Conservation (phyloP, 2,113 vertebrate genomes). For the Octodon degus region DNA sequence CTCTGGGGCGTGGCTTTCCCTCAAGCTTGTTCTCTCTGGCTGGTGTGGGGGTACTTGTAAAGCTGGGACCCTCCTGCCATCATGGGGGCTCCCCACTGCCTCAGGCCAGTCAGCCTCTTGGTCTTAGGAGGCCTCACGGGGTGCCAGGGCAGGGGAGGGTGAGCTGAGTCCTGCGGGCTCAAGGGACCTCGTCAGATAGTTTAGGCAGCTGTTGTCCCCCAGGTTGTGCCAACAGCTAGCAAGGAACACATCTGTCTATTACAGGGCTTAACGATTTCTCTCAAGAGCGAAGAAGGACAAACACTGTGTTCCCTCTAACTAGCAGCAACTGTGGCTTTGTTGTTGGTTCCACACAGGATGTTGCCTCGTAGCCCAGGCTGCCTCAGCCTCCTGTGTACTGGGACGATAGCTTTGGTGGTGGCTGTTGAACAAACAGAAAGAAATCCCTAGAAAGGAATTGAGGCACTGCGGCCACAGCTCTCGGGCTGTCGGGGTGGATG, state of each 20-base stretch:
- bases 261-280: not conserved
- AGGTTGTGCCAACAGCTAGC: not conserved
- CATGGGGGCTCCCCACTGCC: not conserved
- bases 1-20: not conserved
- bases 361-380: not conserved
- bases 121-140: not conserved
- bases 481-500: not conserved
- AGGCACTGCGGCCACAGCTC: not conserved
- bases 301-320: not conserved
- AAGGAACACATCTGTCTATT: not conserved
- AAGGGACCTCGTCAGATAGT: accelerated
- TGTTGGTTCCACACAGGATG: not conserved
- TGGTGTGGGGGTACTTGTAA: too few relatives aligned
- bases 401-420: not conserved
- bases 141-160: not conserved
- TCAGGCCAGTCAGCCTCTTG: accelerated
- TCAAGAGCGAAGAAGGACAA: not conserved
- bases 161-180: not conserved
- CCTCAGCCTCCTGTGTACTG: not conserved
- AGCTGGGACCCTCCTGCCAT: not conserved
- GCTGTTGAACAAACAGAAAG: not conserved
- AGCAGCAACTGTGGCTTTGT: not conserved
- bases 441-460: not conserved
- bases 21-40: not conserved
- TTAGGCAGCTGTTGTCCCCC: not conserved